phyloP scores from a whole-genome alignment of 1,140 invertebrate species.

The Drosophila cardini region DNA sequence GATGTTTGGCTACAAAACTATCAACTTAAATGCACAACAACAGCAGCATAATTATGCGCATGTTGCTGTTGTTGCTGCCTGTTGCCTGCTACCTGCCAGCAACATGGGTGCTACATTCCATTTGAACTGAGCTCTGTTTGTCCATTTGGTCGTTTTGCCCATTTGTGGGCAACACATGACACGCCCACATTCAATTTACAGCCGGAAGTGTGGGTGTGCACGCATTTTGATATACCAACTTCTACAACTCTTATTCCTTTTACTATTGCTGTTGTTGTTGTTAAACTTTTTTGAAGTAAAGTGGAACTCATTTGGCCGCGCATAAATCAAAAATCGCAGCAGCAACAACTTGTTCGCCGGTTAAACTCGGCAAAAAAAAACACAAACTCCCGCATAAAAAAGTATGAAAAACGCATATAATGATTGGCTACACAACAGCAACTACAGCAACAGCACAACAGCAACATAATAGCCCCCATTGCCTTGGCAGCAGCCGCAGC shows the following conservation, averaged over 20 bases:
- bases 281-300: constrained; percentile 37
- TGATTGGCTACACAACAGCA: constrained; percentile 72
- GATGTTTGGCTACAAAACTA: constrained; percentile 73
- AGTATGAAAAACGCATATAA: constrained; percentile 79
- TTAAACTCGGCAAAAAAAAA: constrained; percentile 47
- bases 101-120: constrained; percentile 68
- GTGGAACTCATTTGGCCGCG: constrained; percentile 71
- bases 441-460: constrained; percentile 49
- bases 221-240: constrained; percentile 68
- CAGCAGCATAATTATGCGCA: constrained; percentile 69
- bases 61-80: constrained; percentile 28
- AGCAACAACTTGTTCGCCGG: constrained; percentile 40
- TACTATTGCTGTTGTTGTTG: constrained; percentile 12
- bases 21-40: constrained; percentile 49
- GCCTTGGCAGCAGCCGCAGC: constrained; percentile 58
- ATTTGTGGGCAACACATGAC: constrained; percentile 42
- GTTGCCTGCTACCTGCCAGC: constrained; percentile 47
- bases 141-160: constrained; percentile 19
- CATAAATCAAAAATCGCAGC: constrained; percentile 81
- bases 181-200: constrained; percentile 81
- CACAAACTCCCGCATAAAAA: constrained; percentile 77
- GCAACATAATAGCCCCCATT: constrained; percentile 76
- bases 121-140: constrained; percentile 31
- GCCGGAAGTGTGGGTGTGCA: constrained; percentile 80
- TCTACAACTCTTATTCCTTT: constrained; percentile 20